Percentiles rank a stretch among this genome's conserved stretches.
phyloP scores from a whole-genome alignment of 2,797 vertebrate species.

The Eidolon dupreanum region DNA sequence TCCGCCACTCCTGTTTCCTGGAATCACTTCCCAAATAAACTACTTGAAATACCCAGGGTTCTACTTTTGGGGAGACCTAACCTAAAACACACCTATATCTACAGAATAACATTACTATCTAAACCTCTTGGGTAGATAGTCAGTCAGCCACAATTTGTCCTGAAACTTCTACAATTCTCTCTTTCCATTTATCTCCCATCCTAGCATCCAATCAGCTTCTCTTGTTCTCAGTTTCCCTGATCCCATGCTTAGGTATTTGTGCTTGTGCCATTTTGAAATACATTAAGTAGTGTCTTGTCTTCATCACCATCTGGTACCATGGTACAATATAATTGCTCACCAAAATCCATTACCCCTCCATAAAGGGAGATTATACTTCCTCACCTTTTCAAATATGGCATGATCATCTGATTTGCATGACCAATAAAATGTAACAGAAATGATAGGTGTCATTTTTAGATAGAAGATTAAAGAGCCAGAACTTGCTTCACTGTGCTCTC shows the following conservation, averaged over 20 bases:
- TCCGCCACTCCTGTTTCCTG: not conserved
- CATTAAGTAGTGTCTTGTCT: not conserved
- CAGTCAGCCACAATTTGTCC: not conserved
- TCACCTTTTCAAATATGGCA: not conserved
- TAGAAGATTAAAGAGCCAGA: not conserved
- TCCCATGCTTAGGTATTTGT: not conserved
- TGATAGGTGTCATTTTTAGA: not conserved
- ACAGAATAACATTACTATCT: not conserved
- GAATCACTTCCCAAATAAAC: not conserved
- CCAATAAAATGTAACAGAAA: not conserved
- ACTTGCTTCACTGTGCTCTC: not conserved
- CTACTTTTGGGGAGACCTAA: not conserved
- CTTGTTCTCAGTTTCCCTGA: not conserved
- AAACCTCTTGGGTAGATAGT: not conserved
- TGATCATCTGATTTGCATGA: not conserved
- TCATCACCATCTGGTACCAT: not conserved
- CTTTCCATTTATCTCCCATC: not conserved
- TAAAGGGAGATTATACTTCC: not conserved
- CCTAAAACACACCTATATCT: not conserved
- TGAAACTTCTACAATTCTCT: not conserved
- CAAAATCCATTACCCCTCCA: not conserved
- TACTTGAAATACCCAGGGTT: not conserved
- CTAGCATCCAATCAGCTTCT: not conserved
- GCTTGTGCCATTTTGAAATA: not conserved
- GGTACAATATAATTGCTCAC: not conserved